Evolutionary conservation across 2,113 vertebrate species (phyloP).

Genomic region (Nothoprocta perdicaria): DNA sequence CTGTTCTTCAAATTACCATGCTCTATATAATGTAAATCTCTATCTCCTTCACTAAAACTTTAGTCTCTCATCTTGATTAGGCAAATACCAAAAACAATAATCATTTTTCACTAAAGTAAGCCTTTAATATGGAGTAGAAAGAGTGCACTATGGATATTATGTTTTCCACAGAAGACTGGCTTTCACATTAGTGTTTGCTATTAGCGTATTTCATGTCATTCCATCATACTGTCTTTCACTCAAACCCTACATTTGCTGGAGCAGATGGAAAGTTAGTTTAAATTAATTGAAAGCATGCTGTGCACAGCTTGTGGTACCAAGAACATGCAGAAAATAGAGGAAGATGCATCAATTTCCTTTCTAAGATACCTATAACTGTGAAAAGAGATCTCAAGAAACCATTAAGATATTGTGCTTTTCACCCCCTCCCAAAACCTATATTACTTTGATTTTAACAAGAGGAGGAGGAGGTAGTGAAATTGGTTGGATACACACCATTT

Average conservation of each 20-base stretch:
- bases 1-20: slow-evolving; percentile 27
- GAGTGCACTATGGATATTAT: slow-evolving; percentile 10
- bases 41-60: background rate
- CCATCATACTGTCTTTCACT: slow-evolving; percentile 74
- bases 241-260: slow-evolving; percentile 70
- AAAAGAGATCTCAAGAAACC: slow-evolving; percentile 23
- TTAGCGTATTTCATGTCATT: slow-evolving; percentile 58
- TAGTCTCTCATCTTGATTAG: slow-evolving; percentile 23
- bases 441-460: slow-evolving; percentile 32
- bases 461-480: background rate
- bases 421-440: background rate
- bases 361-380: slow-evolving; percentile 58
- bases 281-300: slow-evolving; percentile 80
- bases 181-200: slow-evolving; percentile 62
- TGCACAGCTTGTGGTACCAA: slow-evolving; percentile 71
- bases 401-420: background rate
- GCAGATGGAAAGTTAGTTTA: slow-evolving; percentile 81
- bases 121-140: slow-evolving; percentile 23
- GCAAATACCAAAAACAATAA: slow-evolving; percentile 70
- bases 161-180: slow-evolving; percentile 69
- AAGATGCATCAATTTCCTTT: slow-evolving; percentile 68
- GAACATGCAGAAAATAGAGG: slow-evolving; percentile 59
- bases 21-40: slow-evolving; percentile 57
- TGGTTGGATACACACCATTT: background rate
- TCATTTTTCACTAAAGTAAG: slow-evolving; percentile 63